These are phyloP conservation scores for Plebejus melissa DNA, from an alignment of 2,888 invertebrate species.

Conservation along the genomic window DNA sequence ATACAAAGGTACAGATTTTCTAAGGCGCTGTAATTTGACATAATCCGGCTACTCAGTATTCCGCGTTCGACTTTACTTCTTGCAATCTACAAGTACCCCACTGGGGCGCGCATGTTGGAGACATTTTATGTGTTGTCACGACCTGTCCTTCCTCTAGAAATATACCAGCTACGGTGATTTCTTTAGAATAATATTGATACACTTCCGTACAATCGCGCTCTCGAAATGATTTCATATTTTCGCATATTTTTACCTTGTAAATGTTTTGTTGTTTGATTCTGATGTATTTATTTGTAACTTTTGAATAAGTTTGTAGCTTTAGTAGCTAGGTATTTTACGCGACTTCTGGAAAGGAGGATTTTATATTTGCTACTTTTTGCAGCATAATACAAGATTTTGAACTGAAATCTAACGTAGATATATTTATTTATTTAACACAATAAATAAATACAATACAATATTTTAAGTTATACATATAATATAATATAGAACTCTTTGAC, in stretches of 20 bases:
- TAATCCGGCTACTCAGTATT: background rate
- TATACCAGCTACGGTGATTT: background rate
- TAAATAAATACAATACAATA: no score
- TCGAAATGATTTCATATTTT: constrained; percentile 4
- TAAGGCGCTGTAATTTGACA: no score
- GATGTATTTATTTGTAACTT: background rate
- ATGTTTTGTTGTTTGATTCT: background rate
- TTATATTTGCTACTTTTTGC: no score
- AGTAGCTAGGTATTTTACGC: no score
- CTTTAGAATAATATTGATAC: constrained; percentile 19
- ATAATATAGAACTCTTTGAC: no score
- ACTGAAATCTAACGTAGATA: no score
- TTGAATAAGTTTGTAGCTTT: no score
- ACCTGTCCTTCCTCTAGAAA: background rate
- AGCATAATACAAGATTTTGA: no score
- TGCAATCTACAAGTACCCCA: background rate
- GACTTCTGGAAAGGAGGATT: no score
- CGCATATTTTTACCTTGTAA: constrained; percentile 5
- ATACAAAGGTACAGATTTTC: no score
- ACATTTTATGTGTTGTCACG: background rate
- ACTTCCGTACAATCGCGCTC: constrained; percentile 3
- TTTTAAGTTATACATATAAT: no score
- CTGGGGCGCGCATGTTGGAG: background rate
- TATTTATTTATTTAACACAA: no score
- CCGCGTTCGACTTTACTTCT: background rate